Evolutionary conservation across 2,888 invertebrate genomes (phyloP).

Genomic region (Troilus luridus): DNA sequence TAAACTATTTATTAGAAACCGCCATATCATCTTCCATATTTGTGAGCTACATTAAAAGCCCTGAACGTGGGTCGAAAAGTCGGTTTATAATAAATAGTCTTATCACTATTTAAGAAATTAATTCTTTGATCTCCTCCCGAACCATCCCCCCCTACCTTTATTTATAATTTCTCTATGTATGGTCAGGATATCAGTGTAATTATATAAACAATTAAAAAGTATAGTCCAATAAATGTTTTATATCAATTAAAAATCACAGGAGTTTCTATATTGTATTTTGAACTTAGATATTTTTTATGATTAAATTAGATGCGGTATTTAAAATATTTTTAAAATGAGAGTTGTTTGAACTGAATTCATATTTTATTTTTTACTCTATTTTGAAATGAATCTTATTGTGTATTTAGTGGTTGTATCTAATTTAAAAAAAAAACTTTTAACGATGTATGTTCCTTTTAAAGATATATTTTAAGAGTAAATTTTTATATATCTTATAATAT

Average conservation of each 20-base stretch:
- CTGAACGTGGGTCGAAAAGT: too few species aligned
- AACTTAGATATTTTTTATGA: background rate
- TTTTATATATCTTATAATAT: constrained; percentile 28
- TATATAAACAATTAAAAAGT: background rate
- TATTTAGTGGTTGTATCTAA: background rate
- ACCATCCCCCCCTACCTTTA: background rate
- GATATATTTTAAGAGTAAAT: constrained; percentile 26
- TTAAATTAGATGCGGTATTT: background rate
- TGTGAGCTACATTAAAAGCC: too few species aligned
- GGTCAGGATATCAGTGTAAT: background rate
- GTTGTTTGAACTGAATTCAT: constrained; percentile 1
- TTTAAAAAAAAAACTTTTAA: background rate
- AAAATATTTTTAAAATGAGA: background rate
- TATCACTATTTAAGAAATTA: too few species aligned
- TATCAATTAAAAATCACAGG: background rate
- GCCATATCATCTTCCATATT: too few species aligned
- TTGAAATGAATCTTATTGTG: background rate
- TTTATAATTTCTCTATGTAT: constrained; percentile 5
- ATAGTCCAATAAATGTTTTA: background rate
- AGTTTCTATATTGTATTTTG: background rate
- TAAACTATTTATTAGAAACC: too few species aligned
- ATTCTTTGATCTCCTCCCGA: too few species aligned
- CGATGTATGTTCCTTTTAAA: constrained; percentile 37
- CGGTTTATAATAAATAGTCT: too few species aligned
- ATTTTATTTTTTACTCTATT: background rate